Base-by-base conservation (phyloP, 2,888 invertebrate species). In the Calliopum simillimum region DNA sequence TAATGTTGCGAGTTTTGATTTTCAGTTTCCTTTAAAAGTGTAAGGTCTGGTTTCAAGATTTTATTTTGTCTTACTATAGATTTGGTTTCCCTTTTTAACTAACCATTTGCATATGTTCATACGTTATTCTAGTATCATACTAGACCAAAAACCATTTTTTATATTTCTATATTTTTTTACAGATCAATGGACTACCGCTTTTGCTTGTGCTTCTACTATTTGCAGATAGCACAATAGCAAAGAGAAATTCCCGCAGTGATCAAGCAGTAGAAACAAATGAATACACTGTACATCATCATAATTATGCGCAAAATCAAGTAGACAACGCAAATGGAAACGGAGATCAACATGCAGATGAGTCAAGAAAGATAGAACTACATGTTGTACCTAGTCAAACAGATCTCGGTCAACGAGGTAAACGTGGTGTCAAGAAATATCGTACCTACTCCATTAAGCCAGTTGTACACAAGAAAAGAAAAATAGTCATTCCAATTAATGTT, bases 401-500 rank as follows among this genome's bases (percentile, higher is more conserved):
- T 46, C 25, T 63, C 19, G 23, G 19, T 16, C 56, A 21, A 53
- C 76, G 81, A 5, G 77, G 77, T 4, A 82, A 80, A 71, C 77
- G 81, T 13, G 80, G 80, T 0, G 72, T 78, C 0, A 80, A 79
- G 66, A 80, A 79, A 68, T 72, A 75, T 70, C 76, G 76, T 1
- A 79, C 79, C 43, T 73, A 71, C 47, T 73, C 79, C 53, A 69
- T 79, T 11, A 61, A 77, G 5, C 81, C 80, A 68, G 75, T 79
- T 6, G 68, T 75, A 3, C 74, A 75, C 13, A 79, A 79, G 66
- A 77, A 78, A 68, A 77, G 77, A 11, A 78, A 77, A 19, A 76
- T 77, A 13, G 25, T 76, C 4, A 55, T 76, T 12, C 64, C 72
- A 4, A 74, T 71, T 8, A 61, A 69, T 8, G 44, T 76, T 25